Evolutionary conservation across 2,113 vertebrate genomes (phyloP).

Genomic region (Nansenia antarctica): DNA sequence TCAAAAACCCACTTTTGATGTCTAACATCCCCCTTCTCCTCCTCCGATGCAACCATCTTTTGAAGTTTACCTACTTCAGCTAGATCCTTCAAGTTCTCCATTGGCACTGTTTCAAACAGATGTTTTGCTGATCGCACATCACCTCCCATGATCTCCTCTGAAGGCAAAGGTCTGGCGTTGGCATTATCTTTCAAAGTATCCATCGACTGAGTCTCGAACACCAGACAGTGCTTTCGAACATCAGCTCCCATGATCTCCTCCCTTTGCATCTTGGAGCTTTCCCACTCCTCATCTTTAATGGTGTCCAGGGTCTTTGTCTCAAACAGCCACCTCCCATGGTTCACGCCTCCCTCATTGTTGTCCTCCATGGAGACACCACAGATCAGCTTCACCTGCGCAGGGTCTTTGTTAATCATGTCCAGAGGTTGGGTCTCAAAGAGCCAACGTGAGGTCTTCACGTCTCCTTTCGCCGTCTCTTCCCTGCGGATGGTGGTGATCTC

Average conservation of each 20-base stretch:
- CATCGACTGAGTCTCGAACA: conserved; percentile 88
- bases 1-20: conserved; percentile 92
- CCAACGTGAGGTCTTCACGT: conserved; percentile 82
- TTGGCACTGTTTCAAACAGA: conserved; percentile 87
- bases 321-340: conserved; percentile 83
- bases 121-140: conserved; percentile 82
- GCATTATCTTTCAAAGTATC: conserved; percentile 80
- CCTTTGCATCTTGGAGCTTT: conserved; percentile 68
- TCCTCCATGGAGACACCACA: conserved; percentile 83
- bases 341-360: conserved; percentile 73
- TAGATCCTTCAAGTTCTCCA: conserved; percentile 85
- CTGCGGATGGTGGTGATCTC: conserved; percentile 84
- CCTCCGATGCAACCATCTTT: conserved; percentile 79
- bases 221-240: conserved; percentile 83
- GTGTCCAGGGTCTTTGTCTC: conserved; percentile 84
- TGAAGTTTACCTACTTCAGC: conserved; percentile 81
- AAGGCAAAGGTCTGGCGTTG: conserved; percentile 59
- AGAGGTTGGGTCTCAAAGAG: conserved; percentile 86
- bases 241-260: conserved; percentile 85
- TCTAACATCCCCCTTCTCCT: conserved; percentile 88
- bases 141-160: conserved; percentile 83
- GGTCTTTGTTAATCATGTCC: conserved; percentile 82
- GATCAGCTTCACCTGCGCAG: conserved; percentile 79
- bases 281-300: conserved; percentile 84
- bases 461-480: conserved; percentile 83